These are phyloP conservation scores for Enoplosus armatus DNA, from an alignment of 2,797 vertebrate genomes.

Conservation along the genomic window DNA sequence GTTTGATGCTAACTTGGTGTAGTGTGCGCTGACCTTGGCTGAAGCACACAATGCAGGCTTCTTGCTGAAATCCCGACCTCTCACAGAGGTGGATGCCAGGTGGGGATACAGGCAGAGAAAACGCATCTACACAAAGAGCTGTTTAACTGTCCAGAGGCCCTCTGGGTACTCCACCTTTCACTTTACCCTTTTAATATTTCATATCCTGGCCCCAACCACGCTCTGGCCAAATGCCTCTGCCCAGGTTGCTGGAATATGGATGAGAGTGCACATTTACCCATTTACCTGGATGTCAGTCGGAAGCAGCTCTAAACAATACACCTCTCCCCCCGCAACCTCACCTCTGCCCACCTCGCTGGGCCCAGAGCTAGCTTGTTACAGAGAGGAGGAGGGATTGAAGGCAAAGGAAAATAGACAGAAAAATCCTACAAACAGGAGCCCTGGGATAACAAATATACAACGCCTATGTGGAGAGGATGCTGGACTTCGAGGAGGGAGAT, in stretches of 20 bases:
- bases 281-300: conserved; percentile 85
- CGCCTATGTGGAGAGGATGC: conserved; percentile 21
- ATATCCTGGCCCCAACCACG: conserved; percentile 77
- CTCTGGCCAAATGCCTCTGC: conserved; percentile 79
- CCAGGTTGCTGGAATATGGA: conserved; percentile 87
- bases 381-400: conserved; percentile 66
- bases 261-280: conserved; percentile 85
- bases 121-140: conserved; percentile 78
- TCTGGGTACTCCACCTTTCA: conserved; percentile 82
- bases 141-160: conserved; percentile 83
- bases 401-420: conserved; percentile 66
- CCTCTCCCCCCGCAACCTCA: conserved; percentile 63
- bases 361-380: conserved; percentile 81
- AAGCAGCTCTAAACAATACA: conserved; percentile 80
- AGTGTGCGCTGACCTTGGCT: conserved; percentile 70
- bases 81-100: conserved; percentile 59
- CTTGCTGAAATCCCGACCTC: conserved; percentile 56
- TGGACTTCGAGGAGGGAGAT: conserved; percentile 14
- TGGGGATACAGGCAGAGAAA: conserved; percentile 77
- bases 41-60: conserved; percentile 58
- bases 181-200: conserved; percentile 88
- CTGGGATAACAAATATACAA: conserved; percentile 56
- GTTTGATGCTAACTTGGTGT: conserved; percentile 70
- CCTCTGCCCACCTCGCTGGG: conserved; percentile 74
- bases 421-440: conserved; percentile 72